These are phyloP conservation scores for Xanthia togata DNA, from an alignment of 2,888 invertebrate genomes.

Conservation along the genomic window DNA sequence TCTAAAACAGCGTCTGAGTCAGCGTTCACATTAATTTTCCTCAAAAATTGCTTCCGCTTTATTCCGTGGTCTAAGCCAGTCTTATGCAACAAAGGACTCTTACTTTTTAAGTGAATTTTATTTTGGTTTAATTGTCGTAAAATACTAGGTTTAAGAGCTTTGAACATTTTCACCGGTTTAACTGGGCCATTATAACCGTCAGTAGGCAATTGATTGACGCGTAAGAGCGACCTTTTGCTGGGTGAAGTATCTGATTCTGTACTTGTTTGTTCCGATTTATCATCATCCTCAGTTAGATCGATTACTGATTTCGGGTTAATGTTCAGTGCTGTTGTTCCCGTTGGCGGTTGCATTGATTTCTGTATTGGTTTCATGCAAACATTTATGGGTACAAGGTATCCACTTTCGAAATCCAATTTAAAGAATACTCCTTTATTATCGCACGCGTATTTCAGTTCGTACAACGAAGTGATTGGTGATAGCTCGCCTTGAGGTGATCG, in stretches of 20 bases:
- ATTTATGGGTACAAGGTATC: constrained; percentile 78
- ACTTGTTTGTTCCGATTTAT: constrained; percentile 7
- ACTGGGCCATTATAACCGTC: constrained; percentile 10
- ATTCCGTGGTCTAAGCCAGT: background rate
- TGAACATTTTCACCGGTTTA: constrained; percentile 59
- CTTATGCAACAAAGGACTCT: background rate
- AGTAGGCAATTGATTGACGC: constrained; percentile 6
- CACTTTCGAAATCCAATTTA: constrained; percentile 79
- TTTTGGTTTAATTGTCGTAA: constrained; percentile 17
- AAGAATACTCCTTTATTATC: constrained; percentile 78
- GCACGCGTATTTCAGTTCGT: constrained; percentile 80
- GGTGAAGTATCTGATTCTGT: constrained; percentile 15
- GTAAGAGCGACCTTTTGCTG: constrained; percentile 39
- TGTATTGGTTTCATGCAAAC: constrained; percentile 77
- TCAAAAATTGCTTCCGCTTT: constrained; percentile 44
- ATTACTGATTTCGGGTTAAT: constrained; percentile 68
- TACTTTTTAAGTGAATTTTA: background rate
- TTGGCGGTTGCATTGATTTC: constrained; percentile 60
- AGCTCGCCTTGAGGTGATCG: constrained; percentile 39
- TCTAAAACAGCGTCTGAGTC: background rate
- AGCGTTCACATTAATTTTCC: constrained; percentile 28
- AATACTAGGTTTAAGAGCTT: constrained; percentile 44
- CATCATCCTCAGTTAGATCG: constrained; percentile 81
- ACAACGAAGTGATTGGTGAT: constrained; percentile 74
- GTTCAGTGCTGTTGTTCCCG: background rate